A percentile compares a stretch with the other conserved stretches of the same genome.
phyloP scores from a whole-genome alignment of 92 coral and sea anemone genomes.

The Desmophyllum pertusum region DNA sequence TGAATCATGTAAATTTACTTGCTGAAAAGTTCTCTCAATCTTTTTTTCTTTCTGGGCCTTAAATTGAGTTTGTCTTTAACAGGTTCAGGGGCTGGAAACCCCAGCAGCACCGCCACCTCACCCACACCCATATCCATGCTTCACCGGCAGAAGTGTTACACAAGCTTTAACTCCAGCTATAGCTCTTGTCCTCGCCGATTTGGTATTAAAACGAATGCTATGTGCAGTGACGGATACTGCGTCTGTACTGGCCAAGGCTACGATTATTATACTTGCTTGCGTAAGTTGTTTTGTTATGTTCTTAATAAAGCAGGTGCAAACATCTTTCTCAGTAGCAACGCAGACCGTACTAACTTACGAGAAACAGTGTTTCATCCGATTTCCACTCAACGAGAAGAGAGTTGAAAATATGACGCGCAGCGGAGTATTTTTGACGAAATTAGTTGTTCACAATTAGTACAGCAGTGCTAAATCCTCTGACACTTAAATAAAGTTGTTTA shows the following conservation, averaged over 20 bases:
- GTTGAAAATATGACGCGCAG: too few relatives aligned
- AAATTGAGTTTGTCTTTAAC: not conserved
- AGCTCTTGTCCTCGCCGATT: not conserved
- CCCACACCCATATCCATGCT: not conserved
- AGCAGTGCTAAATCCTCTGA: too few relatives aligned
- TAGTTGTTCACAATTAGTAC: too few relatives aligned
- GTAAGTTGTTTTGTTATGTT: not conserved
- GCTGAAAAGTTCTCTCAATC: too few relatives aligned
- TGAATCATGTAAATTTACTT: too few relatives aligned
- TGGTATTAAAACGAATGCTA: not conserved
- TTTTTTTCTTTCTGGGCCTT: too few relatives aligned
- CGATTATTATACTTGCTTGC: not conserved
- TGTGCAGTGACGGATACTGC: not conserved
- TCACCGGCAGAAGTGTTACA: not conserved
- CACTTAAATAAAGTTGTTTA: too few relatives aligned
- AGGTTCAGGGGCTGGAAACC: not conserved
- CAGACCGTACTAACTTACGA: too few relatives aligned
- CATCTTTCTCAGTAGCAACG: too few relatives aligned
- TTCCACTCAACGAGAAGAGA: too few relatives aligned
- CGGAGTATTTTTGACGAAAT: too few relatives aligned
- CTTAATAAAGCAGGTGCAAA: not conserved
- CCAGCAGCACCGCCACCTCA: not conserved
- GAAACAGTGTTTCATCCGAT: too few relatives aligned
- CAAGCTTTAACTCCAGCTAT: not conserved
- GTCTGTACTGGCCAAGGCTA: slow-evolving; percentile 2